Evolutionary conservation across 2,113 vertebrate genomes (phyloP), one percentile per base, ranked within the genome.

Genomic region (Nettapus auritus): DNA sequence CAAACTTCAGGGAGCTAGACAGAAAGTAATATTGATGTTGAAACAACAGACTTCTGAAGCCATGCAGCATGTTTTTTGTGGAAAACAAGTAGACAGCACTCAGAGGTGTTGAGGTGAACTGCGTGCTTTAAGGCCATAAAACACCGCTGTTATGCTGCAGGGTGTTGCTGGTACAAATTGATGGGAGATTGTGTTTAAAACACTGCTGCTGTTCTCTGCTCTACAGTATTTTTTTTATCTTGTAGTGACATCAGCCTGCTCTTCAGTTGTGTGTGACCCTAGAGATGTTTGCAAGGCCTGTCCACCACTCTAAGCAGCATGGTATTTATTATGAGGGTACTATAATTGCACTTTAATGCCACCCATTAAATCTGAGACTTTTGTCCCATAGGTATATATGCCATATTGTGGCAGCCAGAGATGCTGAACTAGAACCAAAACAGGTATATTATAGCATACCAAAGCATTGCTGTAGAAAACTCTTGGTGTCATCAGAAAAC

Each of bases 11-110:
- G 25, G 67, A 48, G 64, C 5, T 19, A 83, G 90, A 89, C 89
- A 93, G 66, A 80, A 88, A 97, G 88, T 80, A 81, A 68, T 90
- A 83, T 86, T 89, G 93, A 90, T 90, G 52, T 68, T 4, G 2
- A 78, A 89, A 52, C 44, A 92, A 71, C 38, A 68, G 69, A 40
- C 63, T 88, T 82, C 52, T 82, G 70, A 86, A 38, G 48, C 42
- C 7, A 1, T 33, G 55, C 33, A 25, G 22, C 3, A 0, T 77
- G 29, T 68, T 82, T 86, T 86, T 75, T 57, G 29, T 83, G 75
- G 68, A 48, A 83, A 78, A 88, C 66, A 90, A 86, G 88, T 62
- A 42, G 26, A 14, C 11, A 59, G 76, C 44, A 46, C 64, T 90
- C 38, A 20, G 75, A 90, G 81, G 77, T 67, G 40, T 63, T 79